Conservation (phyloP, 2,888 invertebrate genomes). For the Cantharis rustica region DNA sequence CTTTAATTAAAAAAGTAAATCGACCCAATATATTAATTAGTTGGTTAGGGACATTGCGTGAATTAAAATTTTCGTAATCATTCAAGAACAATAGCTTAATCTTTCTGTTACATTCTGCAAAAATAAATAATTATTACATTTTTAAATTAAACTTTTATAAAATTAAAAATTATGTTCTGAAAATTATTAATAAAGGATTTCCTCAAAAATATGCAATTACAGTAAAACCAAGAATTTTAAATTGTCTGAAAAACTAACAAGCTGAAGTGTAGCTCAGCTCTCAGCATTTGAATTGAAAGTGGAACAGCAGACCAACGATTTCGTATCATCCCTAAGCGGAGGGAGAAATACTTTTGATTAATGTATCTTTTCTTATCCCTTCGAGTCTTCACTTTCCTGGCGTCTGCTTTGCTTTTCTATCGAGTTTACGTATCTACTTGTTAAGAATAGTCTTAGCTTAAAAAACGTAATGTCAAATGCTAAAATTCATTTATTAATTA, state of each 20-base stretch:
- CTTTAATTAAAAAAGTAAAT: constrained; percentile 15
- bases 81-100: constrained; percentile 1
- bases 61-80: constrained; percentile 5
- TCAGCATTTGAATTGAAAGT: constrained; percentile 36
- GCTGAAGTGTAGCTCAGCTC: constrained; percentile 13
- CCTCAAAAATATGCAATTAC: constrained; percentile 8
- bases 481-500: not conserved
- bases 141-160: not conserved
- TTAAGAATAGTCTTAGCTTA: constrained; percentile 16
- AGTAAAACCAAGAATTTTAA: constrained; percentile 13
- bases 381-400: constrained; percentile 35
- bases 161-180: not conserved
- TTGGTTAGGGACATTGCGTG: not conserved
- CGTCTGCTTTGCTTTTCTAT: constrained; percentile 31
- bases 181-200: not conserved
- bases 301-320: constrained; percentile 34
- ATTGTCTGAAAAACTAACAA: constrained; percentile 14
- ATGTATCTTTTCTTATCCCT: constrained; percentile 40
- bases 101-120: not conserved
- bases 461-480: not conserved
- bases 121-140: not conserved
- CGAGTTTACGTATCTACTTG: constrained; percentile 20
- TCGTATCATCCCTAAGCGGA: constrained; percentile 35
- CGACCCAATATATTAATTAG: constrained; percentile 16
- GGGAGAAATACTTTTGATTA: constrained; percentile 40